A percentile compares a stretch with the other conserved stretches of the same genome.
Evolutionary conservation across 2,888 invertebrate genomes (phyloP).

Genomic region (Hyppa rectilinea): DNA sequence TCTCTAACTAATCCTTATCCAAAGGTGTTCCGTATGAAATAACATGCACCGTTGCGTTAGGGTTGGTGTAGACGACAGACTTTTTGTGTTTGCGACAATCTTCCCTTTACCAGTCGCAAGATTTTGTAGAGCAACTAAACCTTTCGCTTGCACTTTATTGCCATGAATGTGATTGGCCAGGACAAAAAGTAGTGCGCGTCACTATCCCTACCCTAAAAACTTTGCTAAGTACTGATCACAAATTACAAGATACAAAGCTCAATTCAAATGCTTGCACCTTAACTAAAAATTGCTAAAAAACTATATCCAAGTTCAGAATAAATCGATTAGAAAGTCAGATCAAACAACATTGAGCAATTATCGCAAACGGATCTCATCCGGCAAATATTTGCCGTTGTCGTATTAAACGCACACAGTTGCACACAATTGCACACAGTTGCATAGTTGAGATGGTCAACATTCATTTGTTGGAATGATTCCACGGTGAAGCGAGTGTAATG

Average conservation of each 20-base stretch:
- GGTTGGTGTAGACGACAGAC: slow-evolving; percentile 2
- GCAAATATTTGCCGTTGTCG: slow-evolving; percentile 58
- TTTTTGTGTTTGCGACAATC: not conserved
- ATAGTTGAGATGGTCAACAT: slow-evolving; percentile 67
- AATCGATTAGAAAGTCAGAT: slow-evolving; percentile 54
- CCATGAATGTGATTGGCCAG: no score
- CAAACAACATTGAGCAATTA: slow-evolving; percentile 60
- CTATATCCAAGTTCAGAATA: slow-evolving; percentile 16
- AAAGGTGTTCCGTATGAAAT: slow-evolving; percentile 67
- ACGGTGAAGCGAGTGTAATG: slow-evolving; percentile 55
- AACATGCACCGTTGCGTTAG: slow-evolving; percentile 63
- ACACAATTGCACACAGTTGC: slow-evolving; percentile 67
- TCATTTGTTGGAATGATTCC: slow-evolving; percentile 59
- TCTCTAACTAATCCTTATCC: slow-evolving; percentile 62
- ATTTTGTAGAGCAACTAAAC: not conserved
- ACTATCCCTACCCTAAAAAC: no score
- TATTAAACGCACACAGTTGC: slow-evolving; percentile 67
- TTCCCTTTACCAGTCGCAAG: not conserved
- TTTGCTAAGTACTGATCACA: no score
- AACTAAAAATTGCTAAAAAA: not conserved
- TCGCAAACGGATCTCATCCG: slow-evolving; percentile 47
- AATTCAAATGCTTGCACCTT: not conserved
- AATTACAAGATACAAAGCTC: not conserved
- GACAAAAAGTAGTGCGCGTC: no score
- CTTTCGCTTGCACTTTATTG: not conserved